A percentile compares a stretch with the other conserved stretches of the same genome.
Evolutionary conservation across 2,888 invertebrate species (phyloP).

Genomic region (Micropterix aruncella): DNA sequence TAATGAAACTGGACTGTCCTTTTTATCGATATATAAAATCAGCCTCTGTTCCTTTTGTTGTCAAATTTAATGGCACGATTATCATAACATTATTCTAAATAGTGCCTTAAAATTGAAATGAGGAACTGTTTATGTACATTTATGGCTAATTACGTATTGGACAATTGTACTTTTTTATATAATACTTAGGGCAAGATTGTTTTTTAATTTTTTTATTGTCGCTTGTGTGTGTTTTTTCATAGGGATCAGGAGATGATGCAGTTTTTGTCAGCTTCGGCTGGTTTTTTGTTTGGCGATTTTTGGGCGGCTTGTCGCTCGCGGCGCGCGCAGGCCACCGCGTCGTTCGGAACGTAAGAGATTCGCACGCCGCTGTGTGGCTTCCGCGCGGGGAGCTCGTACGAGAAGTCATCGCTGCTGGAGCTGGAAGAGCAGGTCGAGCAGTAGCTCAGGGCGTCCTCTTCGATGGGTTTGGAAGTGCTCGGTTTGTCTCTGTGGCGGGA

Average conservation of each 20-base stretch:
- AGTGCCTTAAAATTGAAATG: too few species aligned
- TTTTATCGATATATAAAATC: too few species aligned
- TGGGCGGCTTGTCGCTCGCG: conserved; percentile 40
- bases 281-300: conserved; percentile 24
- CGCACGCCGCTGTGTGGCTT: conserved; percentile 78
- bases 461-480: conserved; percentile 17
- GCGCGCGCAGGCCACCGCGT: conserved; percentile 71
- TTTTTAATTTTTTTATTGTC: neutral
- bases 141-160: too few species aligned
- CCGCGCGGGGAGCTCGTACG: conserved; percentile 72
- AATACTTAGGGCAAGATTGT: conserved; percentile 1
- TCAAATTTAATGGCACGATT: too few species aligned
- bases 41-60: too few species aligned
- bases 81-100: too few species aligned
- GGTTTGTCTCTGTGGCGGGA: conserved; percentile 27
- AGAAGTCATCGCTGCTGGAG: conserved; percentile 77
- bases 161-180: conserved; percentile 9
- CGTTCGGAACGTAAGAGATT: conserved; percentile 88
- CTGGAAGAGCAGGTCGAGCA: conserved; percentile 85
- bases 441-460: conserved; percentile 59
- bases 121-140: too few species aligned
- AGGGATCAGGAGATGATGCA: conserved; percentile 72
- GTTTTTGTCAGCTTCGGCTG: conserved; percentile 64
- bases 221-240: neutral
- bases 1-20: too few species aligned